Base-by-base conservation (phyloP, 1,140 invertebrate genomes). In the Protaetia brevitarsis region DNA sequence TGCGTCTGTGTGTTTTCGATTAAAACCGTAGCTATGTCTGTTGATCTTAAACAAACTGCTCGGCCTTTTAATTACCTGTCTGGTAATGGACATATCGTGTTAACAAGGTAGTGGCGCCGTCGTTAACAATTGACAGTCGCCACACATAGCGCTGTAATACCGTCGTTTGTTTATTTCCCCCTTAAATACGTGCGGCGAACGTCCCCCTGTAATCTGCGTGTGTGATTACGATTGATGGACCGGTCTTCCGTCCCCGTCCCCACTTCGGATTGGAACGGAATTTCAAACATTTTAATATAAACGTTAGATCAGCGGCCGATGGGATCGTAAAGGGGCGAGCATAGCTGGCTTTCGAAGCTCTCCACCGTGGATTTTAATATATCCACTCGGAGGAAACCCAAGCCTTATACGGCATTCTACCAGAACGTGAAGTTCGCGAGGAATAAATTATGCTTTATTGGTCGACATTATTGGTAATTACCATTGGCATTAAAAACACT, bases 51-150 rank as follows among this genome's bases (percentile, higher is more conserved):
- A 77, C 74, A 76, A 75, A 77, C 71, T 74, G 76, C 69, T 73
- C 69, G 64, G 69, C 72, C 74, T 76, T 77, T 77, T 77, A 77
- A 77, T 77, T 77, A 76, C 76, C 76, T 74, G 72, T 72, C 67
- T 68, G 69, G 76, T 77, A 77, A 77, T 77, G 76, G 76, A 77
- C 73, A 72, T 77, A 76, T 73, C 76, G 71, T 77, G 76, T 77
- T 71, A 73, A 77, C 76, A 75, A 72, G 69, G 61, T 66, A 72
- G 66, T 75, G 74, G 73, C 74, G 73, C 74, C 74, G 76, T 65
- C 67, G 64, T 41, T 72, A 66, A 74, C 74, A 74, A 73, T 72
- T 73, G 74, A 75, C 73, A 69, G 70, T 69, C 76, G 71, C 76
- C 75, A 72, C 75, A 76, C 75, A 74, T 72, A 41, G 72, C 69